Percentiles rank a stretch among this genome's conserved stretches.
These are phyloP conservation scores for Aphodius sticticus DNA, from an alignment of 2,888 invertebrate species.

Conservation along the genomic window DNA sequence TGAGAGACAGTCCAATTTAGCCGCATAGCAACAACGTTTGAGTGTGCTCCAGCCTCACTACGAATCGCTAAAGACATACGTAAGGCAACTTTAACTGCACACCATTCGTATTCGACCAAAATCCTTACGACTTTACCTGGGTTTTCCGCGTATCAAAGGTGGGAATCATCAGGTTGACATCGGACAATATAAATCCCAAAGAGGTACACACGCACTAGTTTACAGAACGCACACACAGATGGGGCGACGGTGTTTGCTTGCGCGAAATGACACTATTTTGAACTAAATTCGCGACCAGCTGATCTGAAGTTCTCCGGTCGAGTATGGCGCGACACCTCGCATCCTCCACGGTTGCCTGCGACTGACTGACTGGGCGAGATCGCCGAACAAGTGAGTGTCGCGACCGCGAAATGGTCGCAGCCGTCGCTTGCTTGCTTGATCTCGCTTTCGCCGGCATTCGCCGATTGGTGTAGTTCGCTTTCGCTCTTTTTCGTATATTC, in stretches of 20 bases:
- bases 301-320: not conserved
- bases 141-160: not conserved
- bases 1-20: not conserved
- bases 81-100: not conserved
- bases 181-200: not conserved
- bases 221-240: not conserved
- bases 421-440: not conserved
- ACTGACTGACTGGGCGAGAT: slow-evolving; percentile 4
- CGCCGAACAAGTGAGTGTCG: not conserved
- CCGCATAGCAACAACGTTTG: slow-evolving; percentile 4
- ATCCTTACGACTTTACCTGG: not conserved
- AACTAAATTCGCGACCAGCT: not conserved
- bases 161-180: not conserved
- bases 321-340: not conserved
- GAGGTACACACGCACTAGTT: not conserved
- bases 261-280: not conserved
- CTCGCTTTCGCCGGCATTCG: not conserved
- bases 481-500: not conserved
- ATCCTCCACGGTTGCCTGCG: not conserved
- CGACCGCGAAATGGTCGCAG: not conserved
- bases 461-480: not conserved
- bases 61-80: not conserved
- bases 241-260: not conserved
- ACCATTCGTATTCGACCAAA: not conserved
- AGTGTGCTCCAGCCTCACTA: not conserved